Conservation (phyloP, 2,113 vertebrate genomes). For the Peromyscus maniculatus region DNA sequence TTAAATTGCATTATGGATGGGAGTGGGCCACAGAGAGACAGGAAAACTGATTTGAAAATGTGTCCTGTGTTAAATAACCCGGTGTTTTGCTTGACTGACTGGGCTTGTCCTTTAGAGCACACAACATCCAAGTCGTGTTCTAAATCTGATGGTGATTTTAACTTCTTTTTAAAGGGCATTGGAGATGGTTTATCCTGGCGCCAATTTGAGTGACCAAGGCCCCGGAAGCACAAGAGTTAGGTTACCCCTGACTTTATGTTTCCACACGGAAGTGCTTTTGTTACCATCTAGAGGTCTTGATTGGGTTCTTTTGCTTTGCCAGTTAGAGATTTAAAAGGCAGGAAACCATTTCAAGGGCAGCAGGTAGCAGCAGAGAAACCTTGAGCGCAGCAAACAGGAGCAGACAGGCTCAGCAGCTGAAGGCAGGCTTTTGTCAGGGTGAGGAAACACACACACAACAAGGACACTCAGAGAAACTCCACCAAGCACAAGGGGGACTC, state of each 20-base stretch:
- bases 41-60: constrained; percentile 51
- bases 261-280: neutral
- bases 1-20: neutral
- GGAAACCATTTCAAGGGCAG: neutral
- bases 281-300: neutral
- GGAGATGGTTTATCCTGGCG: neutral
- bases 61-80: neutral
- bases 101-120: neutral
- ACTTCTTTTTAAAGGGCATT: neutral
- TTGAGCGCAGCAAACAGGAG: neutral
- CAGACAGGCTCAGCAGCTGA: neutral
- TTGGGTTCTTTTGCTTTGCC: neutral
- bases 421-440: neutral
- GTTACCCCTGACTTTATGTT: neutral
- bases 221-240: neutral
- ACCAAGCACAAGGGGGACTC: neutral
- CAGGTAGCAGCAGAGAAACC: neutral
- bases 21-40: neutral
- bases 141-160: neutral
- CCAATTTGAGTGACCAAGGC: neutral
- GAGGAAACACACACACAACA: neutral
- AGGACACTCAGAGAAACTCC: neutral
- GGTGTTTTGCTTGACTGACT: neutral
- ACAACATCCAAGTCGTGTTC: neutral
- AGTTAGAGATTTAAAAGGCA: neutral